Evolutionary conservation across 2,113 vertebrate species (phyloP).

Genomic region (Alexandromys fortis): DNA sequence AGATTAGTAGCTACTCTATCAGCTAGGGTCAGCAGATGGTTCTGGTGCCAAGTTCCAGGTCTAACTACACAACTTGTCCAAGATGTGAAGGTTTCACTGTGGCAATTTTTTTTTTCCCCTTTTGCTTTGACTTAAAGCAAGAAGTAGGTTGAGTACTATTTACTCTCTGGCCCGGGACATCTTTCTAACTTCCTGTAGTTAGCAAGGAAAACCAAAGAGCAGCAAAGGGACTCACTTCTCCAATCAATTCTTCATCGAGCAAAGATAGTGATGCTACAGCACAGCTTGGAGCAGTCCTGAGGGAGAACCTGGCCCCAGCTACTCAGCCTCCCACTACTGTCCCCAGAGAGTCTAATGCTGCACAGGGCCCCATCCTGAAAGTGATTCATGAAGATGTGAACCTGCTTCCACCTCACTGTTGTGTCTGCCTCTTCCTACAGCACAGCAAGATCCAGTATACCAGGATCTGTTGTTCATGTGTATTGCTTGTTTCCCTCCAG

Average conservation of each 20-base stretch:
- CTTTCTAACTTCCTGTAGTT: constrained; percentile 14
- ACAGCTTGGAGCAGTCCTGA: background rate
- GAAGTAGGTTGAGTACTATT: constrained; percentile 38
- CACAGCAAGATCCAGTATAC: no score
- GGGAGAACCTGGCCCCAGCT: background rate
- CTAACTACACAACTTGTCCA: background rate
- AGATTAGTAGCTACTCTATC: constrained; percentile 2
- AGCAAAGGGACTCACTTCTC: background rate
- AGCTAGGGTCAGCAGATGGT: background rate
- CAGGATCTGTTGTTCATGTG: background rate
- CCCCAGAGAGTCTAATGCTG: background rate
- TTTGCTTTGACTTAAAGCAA: constrained; percentile 28
- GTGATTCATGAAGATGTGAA: background rate
- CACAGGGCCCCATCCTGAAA: background rate
- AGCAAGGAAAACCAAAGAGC: background rate
- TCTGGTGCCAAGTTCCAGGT: background rate
- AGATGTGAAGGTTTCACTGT: background rate
- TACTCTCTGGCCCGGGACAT: constrained; percentile 25
- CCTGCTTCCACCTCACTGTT: background rate
- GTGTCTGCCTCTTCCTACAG: background rate
- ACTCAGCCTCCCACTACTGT: background rate
- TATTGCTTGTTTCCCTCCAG: background rate
- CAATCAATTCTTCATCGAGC: background rate
- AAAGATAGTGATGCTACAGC: background rate
- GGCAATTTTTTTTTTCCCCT: background rate